Evolutionary conservation across 2,113 vertebrate species (phyloP).

Genomic region (Odocoileus hemionus): DNA sequence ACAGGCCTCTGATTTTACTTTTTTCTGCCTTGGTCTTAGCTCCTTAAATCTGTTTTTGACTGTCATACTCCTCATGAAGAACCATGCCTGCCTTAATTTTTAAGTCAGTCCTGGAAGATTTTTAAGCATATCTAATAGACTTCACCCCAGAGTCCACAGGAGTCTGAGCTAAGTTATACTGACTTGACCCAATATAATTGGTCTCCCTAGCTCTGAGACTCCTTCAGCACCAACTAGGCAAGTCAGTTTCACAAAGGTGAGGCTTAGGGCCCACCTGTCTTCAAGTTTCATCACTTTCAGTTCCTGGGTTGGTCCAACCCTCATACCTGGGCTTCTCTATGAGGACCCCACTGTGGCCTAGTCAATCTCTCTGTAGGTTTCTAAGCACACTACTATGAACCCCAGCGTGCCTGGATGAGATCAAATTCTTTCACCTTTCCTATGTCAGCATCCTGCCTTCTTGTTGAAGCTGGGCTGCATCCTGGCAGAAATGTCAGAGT

Average conservation of each 20-base stretch:
- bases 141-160: not conserved
- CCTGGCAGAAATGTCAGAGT: not conserved
- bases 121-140: not conserved
- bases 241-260: not conserved
- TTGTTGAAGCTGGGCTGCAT: not conserved
- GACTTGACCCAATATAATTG: no score
- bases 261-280: fast-evolving
- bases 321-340: not conserved
- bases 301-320: not conserved
- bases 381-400: not conserved
- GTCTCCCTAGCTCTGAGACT: not conserved
- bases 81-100: not conserved
- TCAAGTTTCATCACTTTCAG: not conserved
- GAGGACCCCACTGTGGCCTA: not conserved
- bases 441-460: not conserved
- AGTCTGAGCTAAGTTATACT: not conserved
- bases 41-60: not conserved
- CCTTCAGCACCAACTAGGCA: not conserved
- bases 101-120: not conserved
- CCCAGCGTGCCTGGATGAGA: not conserved
- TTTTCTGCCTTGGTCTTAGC: not conserved
- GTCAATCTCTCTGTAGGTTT: not conserved
- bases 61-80: not conserved
- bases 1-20: not conserved
- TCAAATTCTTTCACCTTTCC: not conserved